Conservation (phyloP, 2,113 vertebrate genomes). For the Nymphicus hollandicus region DNA sequence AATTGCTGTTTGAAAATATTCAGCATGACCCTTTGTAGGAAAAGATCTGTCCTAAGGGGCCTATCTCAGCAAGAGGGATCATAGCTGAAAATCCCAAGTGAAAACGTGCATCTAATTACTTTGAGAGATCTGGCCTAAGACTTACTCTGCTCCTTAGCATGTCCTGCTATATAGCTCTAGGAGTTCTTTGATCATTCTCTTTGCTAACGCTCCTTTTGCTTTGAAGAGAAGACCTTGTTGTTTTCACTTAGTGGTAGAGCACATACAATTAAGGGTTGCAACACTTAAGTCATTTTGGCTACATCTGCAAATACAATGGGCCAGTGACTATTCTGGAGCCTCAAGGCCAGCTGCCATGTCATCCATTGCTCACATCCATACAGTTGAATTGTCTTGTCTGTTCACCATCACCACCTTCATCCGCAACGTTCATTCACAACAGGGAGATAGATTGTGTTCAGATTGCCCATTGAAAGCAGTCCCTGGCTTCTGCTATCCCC, state of each 20-base stretch:
- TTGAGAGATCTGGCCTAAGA: not conserved
- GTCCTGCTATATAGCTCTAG: not conserved
- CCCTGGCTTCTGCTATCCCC: not conserved
- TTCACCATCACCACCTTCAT: not conserved
- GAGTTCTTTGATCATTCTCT: conserved; percentile 17
- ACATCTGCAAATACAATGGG: not conserved
- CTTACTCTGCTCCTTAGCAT: not conserved
- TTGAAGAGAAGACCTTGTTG: not conserved
- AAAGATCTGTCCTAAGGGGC: not conserved
- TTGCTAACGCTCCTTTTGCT: not conserved
- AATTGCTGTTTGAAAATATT: not conserved
- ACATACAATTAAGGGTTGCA: not conserved
- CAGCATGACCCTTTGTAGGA: not conserved
- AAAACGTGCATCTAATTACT: not conserved
- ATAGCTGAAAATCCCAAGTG: not conserved
- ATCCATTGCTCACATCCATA: not conserved
- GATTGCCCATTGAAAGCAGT: not conserved
- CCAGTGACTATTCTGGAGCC: not conserved
- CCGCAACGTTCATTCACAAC: not conserved
- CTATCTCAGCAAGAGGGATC: not conserved
- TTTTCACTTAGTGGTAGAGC: not conserved
- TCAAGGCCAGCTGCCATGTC: not conserved
- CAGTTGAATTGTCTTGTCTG: not conserved
- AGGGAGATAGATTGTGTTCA: not conserved
- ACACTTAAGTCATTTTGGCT: not conserved